Evolutionary conservation across 2,888 invertebrate species (phyloP), one percentile per base, ranked within the genome.

Genomic region (Nesidiocoris tenuis): DNA sequence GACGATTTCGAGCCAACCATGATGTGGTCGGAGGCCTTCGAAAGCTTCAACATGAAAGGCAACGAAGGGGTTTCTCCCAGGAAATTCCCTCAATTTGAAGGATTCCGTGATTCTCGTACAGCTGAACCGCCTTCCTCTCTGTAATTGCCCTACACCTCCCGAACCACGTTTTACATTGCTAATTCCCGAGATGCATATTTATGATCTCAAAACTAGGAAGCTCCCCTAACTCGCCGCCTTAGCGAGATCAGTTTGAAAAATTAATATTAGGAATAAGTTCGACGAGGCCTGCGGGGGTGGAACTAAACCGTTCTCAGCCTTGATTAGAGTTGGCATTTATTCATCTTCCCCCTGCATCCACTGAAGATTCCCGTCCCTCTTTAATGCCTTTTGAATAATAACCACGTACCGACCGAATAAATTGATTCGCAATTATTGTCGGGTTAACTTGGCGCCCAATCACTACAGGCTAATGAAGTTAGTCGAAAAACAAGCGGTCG

Each of bases 181-280:
- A 75, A 75, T 75, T 75, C 61, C 24, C 61, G 24, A 75, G 74
- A 75, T 75, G 74, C 74, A 75, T 75, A 75, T 75, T 75, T 75
- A 75, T 75, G 74, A 66, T 57, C 66, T 39, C 39, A 61, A 61
- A 72, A 61, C 72, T 72, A 72, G 63, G 39, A 61, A 23, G 22
- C 18, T 7, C 25, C 61, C 67, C 56, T 39, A 39, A 39, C 39
- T 39, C n/a, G n/a, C n/a, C n/a, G n/a, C 18, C 18, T 12, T 21
- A 56, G 55, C 67, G 54, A 72, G 72, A 72, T 72, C 72, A 72
- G 72, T 72, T 61, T 61, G 72, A 72, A 72, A 72, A 72, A 72
- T 72, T 72, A 72, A 72, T 72, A 72, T 72, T 61, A 72, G 72
- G 63, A 72, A 72, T 72, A 72, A 72, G 72, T 72, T 72, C 63